Percentiles rank a stretch among this genome's conserved stretches.
phyloP scores from a whole-genome alignment of 2,113 vertebrate species.

The Pedionomus torquatus region DNA sequence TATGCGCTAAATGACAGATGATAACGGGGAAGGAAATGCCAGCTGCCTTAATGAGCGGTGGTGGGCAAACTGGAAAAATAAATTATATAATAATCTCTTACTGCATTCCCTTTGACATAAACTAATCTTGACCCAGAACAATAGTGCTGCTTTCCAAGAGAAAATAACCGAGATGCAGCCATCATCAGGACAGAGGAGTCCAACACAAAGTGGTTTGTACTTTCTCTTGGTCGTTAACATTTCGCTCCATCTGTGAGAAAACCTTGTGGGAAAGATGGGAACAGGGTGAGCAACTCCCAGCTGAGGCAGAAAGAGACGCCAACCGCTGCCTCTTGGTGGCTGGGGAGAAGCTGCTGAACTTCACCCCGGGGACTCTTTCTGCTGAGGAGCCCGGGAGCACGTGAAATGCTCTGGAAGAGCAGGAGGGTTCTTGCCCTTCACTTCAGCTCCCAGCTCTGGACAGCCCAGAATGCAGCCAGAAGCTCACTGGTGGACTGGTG shows the following conservation, averaged over 20 bases:
- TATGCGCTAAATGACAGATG: conserved; percentile 27
- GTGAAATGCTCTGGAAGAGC: neutral
- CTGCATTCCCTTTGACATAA: conserved; percentile 35
- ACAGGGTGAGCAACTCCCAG: neutral
- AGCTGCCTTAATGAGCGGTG: conserved; percentile 34
- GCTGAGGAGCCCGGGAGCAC: neutral
- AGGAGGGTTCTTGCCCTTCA: neutral
- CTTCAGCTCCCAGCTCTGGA: neutral
- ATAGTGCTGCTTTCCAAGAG: conserved; percentile 13
- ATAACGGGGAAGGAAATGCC: conserved; percentile 31
- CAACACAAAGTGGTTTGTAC: neutral
- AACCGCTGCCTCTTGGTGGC: neutral
- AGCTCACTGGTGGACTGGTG: neutral
- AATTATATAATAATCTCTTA: conserved; percentile 28
- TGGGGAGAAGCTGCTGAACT: neutral
- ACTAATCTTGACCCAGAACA: conserved; percentile 47
- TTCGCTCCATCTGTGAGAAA: neutral
- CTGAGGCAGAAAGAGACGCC: neutral
- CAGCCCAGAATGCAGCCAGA: neutral
- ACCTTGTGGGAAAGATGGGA: neutral
- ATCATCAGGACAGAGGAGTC: neutral
- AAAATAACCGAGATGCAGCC: conserved; percentile 14
- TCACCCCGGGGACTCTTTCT: neutral
- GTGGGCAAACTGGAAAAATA: conserved; percentile 50
- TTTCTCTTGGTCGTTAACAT: neutral